Conservation (phyloP, 1,140 invertebrate species). For the Cydia amplana region DNA sequence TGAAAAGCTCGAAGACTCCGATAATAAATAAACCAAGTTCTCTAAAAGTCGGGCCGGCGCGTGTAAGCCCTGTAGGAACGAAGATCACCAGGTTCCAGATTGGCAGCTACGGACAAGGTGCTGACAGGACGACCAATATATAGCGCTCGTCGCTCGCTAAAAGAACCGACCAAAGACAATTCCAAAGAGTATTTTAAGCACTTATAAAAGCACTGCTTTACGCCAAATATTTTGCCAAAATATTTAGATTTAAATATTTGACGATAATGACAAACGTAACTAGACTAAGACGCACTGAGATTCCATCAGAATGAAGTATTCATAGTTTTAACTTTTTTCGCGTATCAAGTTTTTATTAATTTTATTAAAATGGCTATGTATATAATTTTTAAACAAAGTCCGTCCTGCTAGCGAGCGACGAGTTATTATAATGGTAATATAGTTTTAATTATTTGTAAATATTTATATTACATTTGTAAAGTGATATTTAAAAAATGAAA, state of each 20-base stretch:
- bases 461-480: conserved; percentile 34
- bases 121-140: conserved; percentile 44
- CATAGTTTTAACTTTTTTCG: conserved; percentile 5
- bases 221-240: conserved; percentile 27
- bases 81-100: conserved; percentile 48
- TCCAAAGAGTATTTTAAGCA: conserved; percentile 32
- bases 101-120: conserved; percentile 36
- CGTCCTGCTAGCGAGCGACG: conserved; percentile 68
- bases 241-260: not conserved
- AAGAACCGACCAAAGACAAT: conserved; percentile 62
- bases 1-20: conserved; percentile 40
- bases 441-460: conserved; percentile 28
- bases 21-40: conserved; percentile 35
- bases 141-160: conserved; percentile 61
- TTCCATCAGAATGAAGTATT: conserved; percentile 24
- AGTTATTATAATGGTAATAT: conserved; percentile 35
- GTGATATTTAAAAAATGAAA: conserved; percentile 31
- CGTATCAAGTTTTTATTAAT: not conserved
- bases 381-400: conserved; percentile 45
- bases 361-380: conserved; percentile 26
- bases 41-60: conserved; percentile 27
- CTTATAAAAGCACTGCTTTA: conserved; percentile 13
- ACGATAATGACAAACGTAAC: conserved; percentile 3
- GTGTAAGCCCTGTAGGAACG: conserved; percentile 35
- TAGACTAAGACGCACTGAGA: conserved; percentile 27